A percentile compares a stretch with the other conserved stretches of the same genome.
These are phyloP conservation scores for Schizopygopsis pylzovi DNA, from an alignment of 2,797 vertebrate species.

Conservation along the genomic window DNA sequence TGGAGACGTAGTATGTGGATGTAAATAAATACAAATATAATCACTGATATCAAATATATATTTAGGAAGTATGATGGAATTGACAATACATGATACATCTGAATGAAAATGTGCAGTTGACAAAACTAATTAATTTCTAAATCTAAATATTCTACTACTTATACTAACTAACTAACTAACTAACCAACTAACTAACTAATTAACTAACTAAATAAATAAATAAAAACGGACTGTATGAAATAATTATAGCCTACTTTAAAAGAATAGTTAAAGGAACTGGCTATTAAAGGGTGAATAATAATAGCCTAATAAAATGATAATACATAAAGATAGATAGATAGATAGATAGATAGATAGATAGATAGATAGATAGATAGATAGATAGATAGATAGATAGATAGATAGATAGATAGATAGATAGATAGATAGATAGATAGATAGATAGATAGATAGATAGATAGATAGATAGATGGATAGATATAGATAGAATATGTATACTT, in stretches of 20 bases:
- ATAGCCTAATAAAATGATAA: too few relatives aligned
- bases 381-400: too few relatives aligned
- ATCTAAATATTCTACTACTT: neutral
- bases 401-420: too few relatives aligned
- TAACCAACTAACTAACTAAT: neutral
- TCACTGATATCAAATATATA: too few relatives aligned
- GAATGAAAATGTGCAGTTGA: neutral
- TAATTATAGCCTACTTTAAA: conserved; percentile 1
- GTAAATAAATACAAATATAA: neutral
- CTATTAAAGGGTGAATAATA: neutral
- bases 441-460: too few relatives aligned
- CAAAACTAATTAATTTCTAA: neutral
- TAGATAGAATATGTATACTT: neutral
- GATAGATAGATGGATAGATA: too few relatives aligned
- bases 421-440: too few relatives aligned
- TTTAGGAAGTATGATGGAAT: conserved; percentile 9
- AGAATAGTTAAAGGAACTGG: neutral
- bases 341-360: too few relatives aligned
- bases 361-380: too few relatives aligned
- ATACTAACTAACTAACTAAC: neutral
- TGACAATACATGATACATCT: neutral
- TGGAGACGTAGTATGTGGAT: neutral
- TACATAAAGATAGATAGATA: too few relatives aligned
- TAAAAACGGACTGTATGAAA: neutral
- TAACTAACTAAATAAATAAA: too few relatives aligned